These are phyloP conservation scores for Lasioglossum marginatum DNA, from an alignment of 2,888 invertebrate species.

Conservation along the genomic window DNA sequence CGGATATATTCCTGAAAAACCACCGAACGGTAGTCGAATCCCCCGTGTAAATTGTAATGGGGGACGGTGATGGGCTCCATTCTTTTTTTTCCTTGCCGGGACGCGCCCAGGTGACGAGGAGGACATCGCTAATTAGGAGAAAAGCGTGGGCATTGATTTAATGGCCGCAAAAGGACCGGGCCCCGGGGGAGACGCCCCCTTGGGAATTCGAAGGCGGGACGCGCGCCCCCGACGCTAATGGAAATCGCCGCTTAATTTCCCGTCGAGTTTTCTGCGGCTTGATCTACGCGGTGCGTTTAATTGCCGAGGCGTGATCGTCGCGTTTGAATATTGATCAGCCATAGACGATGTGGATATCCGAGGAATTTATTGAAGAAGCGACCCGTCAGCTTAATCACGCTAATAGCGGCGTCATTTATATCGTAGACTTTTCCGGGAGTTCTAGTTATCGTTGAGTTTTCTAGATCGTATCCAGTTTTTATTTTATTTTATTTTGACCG, in stretches of 20 bases:
- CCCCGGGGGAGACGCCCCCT: background rate
- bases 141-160: conserved; percentile 38
- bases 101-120: conserved; percentile 35
- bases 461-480: background rate
- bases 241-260: background rate
- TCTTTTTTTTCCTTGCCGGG: background rate
- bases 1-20: conserved; percentile 57
- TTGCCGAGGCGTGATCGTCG: conserved; percentile 27
- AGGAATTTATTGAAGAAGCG: background rate
- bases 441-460: background rate
- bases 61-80: background rate
- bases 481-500: background rate
- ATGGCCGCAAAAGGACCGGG: conserved; percentile 10
- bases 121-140: conserved; percentile 61
- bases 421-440: background rate
- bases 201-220: conserved; percentile 1
- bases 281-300: conserved; percentile 23
- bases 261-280: conserved; percentile 21
- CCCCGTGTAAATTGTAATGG: conserved; percentile 57
- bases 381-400: background rate
- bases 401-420: background rate
- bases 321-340: conserved; percentile 25
- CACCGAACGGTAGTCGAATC: conserved; percentile 59
- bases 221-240: background rate
- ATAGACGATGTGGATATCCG: background rate